Evolutionary conservation across 1,140 invertebrate species (phyloP), one percentile per base, ranked within the genome.

Genomic region (Popillia japonica): DNA sequence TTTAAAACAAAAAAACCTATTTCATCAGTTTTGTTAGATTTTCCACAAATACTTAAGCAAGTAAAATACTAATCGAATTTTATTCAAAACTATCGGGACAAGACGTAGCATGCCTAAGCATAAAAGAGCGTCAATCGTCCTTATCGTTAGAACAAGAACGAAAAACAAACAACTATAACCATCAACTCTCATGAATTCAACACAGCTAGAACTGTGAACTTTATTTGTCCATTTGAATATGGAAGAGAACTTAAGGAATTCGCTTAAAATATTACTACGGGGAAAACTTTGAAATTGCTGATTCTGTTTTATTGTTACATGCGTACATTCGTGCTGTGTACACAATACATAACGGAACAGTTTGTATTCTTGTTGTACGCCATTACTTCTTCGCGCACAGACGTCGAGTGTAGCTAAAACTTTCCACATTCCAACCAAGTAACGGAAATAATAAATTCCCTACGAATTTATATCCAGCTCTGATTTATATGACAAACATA

Each of bases 401-500:
- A 2, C 27, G 27, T 34, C 27, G 27, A 34, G 27, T 34, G 27
- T 34, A 17, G 48, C 14, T 55, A 17, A 14, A 55, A 55, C 48
- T 55, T 55, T 55, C 48, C 48, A 17, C 14, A 55, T 55, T 55
- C 48, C 48, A 17, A 55, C 14, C 48, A 55, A 55, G n/a, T 14
- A 17, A 17, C 14, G 48, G 48, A 55, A 55, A 17, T 55, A 55
- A 55, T 55, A 55, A 55, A 55, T 55, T 17, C 48, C 6, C 48
- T 55, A 3, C 48, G 48, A 55, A 55, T 6, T 55, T 55, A 55
- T 55, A 17, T 55, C 48, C 48, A 17, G 6, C 17, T 55, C 48
- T 55, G 48, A 55, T 55, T 55, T 55, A 55, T 55, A 55, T 55
- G 48, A 55, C 48, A 55, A 55, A 55, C 48, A 55, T 55, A 55